phyloP scores from a whole-genome alignment of 2,113 vertebrate genomes.

The Salvelinus namaycush region DNA sequence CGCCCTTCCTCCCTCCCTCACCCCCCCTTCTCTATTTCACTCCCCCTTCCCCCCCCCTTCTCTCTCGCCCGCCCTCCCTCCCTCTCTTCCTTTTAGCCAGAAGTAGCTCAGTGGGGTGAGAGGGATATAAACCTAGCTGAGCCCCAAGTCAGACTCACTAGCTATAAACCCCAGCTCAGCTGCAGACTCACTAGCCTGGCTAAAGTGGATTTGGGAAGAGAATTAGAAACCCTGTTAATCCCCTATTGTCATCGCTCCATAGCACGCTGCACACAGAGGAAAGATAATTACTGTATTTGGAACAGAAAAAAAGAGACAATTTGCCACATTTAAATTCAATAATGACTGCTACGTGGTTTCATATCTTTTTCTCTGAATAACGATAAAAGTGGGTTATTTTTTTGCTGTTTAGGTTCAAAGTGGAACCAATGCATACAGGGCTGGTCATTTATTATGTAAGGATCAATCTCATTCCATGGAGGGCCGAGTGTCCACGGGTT shows the following conservation, averaged over 20 bases:
- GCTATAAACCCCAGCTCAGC: constrained; percentile 46
- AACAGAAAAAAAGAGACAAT: constrained; percentile 41
- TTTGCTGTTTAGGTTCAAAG: no score
- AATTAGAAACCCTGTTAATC: constrained; percentile 62
- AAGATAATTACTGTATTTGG: constrained; percentile 54
- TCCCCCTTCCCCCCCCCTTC: no score
- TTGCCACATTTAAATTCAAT: constrained; percentile 57
- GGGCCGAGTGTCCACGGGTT: no score
- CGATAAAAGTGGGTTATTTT: constrained; percentile 13
- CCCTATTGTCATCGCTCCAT: constrained; percentile 56
- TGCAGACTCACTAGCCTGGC: constrained; percentile 20
- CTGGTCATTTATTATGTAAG: no score
- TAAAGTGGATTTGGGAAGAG: constrained; percentile 68
- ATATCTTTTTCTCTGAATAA: constrained; percentile 52
- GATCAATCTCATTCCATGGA: no score
- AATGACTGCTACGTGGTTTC: constrained; percentile 39
- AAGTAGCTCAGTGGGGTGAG: no score
- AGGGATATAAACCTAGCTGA: not conserved
- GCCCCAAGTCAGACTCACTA: constrained; percentile 21
- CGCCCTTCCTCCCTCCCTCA: no score
- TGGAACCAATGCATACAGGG: no score
- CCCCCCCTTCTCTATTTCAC: no score
- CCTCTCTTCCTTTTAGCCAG: no score
- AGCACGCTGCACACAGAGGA: constrained; percentile 39
- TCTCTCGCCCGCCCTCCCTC: no score